These are phyloP conservation scores for Invenusta paracnida DNA, from an alignment of 2,888 invertebrate species.

Conservation along the genomic window DNA sequence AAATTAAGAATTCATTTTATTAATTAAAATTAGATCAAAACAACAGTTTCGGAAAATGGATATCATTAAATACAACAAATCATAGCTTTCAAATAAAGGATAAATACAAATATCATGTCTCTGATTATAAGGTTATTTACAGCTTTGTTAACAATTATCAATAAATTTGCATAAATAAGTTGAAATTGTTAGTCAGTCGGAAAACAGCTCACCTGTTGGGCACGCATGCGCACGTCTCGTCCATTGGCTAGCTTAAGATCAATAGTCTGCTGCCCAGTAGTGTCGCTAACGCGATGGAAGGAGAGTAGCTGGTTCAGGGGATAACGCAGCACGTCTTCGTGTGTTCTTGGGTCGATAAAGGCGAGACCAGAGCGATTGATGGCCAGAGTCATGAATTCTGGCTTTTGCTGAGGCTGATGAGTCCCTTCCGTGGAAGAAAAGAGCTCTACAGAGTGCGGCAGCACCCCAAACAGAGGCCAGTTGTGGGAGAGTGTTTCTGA, in stretches of 20 bases:
- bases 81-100: not conserved
- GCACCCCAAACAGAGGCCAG: not conserved
- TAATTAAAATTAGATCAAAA: no score
- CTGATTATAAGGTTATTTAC: no score
- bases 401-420: not conserved
- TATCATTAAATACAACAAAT: no score
- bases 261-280: not conserved
- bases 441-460: not conserved
- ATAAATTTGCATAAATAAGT: not conserved
- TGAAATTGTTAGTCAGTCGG: not conserved
- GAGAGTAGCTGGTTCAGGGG: not conserved
- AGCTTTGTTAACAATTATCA: not conserved
- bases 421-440: not conserved
- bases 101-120: no score
- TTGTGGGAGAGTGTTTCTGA: not conserved
- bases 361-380: not conserved
- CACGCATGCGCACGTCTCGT: not conserved
- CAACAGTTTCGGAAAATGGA: no score
- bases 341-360: conserved; percentile 1
- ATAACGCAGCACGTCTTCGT: not conserved
- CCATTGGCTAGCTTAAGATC: not conserved
- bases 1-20: no score
- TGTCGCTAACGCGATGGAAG: not conserved
- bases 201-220: not conserved
- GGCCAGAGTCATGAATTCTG: not conserved